phyloP scores from a whole-genome alignment of 2,113 vertebrate species.

The Actenoides hombroni region DNA sequence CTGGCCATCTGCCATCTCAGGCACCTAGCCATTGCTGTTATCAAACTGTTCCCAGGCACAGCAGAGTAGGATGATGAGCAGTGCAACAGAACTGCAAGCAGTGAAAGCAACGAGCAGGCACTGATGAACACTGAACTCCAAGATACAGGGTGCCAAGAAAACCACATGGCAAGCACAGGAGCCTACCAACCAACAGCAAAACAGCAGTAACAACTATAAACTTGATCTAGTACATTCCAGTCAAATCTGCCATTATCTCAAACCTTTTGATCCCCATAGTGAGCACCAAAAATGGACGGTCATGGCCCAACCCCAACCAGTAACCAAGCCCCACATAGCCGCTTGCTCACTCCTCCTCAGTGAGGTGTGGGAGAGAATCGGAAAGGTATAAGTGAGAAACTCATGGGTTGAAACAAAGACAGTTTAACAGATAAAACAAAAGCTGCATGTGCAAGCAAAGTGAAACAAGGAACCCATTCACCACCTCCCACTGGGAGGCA shows the following conservation, averaged over 20 bases:
- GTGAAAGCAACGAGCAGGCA: neutral
- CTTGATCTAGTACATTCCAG: neutral
- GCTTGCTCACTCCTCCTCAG: neutral
- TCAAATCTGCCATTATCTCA: neutral
- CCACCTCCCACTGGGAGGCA: neutral
- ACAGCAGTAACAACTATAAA: neutral
- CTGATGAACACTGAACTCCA: neutral
- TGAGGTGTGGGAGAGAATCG: neutral
- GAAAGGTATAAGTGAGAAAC: neutral
- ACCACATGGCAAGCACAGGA: neutral
- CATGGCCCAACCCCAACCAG: neutral
- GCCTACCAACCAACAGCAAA: neutral
- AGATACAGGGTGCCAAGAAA: neutral
- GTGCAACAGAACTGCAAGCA: neutral
- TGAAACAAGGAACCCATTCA: neutral
- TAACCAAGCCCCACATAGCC: neutral
- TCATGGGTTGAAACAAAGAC: neutral
- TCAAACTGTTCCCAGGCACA: neutral
- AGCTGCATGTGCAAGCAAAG: neutral
- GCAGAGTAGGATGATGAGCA: neutral
- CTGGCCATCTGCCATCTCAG: neutral
- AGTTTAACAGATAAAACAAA: neutral
- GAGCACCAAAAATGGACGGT: neutral
- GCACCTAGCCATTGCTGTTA: neutral
- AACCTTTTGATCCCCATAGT: neutral